A percentile compares a stretch with the other conserved stretches of the same genome.
Evolutionary conservation across 2,113 vertebrate species (phyloP).

Genomic region (Bufo gargarizans): DNA sequence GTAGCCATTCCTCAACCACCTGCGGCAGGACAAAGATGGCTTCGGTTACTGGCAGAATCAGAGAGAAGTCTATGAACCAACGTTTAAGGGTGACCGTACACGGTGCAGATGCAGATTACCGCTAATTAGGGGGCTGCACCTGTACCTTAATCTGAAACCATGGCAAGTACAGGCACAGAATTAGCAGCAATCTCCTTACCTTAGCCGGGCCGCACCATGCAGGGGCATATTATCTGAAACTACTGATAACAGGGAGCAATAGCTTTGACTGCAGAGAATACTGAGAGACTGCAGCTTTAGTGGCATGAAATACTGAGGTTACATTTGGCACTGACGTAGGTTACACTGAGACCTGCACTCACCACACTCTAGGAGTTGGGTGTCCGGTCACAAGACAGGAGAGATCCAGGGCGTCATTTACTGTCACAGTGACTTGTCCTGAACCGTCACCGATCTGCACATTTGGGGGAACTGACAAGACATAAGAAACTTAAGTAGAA

Average conservation of each 20-base stretch:
- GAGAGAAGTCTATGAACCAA: too few species aligned
- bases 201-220: too few species aligned
- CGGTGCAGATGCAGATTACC: too few species aligned
- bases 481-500: not conserved
- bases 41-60: too few species aligned
- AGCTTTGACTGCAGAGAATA: not conserved
- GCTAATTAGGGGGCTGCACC: too few species aligned
- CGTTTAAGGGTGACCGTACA: too few species aligned
- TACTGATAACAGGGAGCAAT: not conserved
- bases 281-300: not conserved
- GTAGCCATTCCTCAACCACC: slow-evolving; percentile 72
- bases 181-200: too few species aligned
- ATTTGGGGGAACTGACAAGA: slow-evolving; percentile 65
- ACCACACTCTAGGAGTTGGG: slow-evolving; percentile 67
- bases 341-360: slow-evolving; percentile 58
- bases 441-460: slow-evolving; percentile 67
- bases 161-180: too few species aligned
- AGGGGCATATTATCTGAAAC: not conserved
- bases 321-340: not conserved
- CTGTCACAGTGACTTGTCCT: slow-evolving; percentile 59
- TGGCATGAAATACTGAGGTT: not conserved
- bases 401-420: slow-evolving; percentile 69
- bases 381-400: slow-evolving; percentile 64
- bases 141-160: too few species aligned
- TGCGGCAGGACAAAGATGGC: not conserved